Base-by-base conservation (phyloP, 1,140 invertebrate genomes). In the Harpegnathos saltator region DNA sequence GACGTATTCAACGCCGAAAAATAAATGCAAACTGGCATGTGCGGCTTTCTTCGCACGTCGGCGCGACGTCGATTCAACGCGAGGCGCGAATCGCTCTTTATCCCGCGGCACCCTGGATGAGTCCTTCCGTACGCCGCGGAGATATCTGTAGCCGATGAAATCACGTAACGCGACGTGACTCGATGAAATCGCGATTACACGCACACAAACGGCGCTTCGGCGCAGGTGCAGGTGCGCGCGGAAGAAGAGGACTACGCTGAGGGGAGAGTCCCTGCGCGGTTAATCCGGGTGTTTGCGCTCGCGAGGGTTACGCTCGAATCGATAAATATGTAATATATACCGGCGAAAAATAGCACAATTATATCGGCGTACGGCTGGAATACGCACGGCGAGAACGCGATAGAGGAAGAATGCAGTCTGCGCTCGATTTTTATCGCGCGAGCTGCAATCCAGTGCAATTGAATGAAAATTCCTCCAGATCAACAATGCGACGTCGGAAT, bases 171-270 rank as follows among this genome's bases (percentile, higher is more conserved):
- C 75, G 52, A 78, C 75, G 63, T 78, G 75, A 78, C 63, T 69
- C 63, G 75, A 78, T 69, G 63, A 78, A 78, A 69, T 78, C 52
- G 19, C 33, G 75, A 78, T 78, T 78, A 78, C 75, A 78, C 52
- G 12, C 33, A 29, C 17, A 24, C 59, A 29, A 1, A 5, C 29
- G 5, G 29, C 29, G 29, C 29, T 33, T 33, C 14, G 14, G 59
- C 26, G 61, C 61, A n/a, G n/a, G n/a, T n/a, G 61, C 61, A 33
- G 15, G 29, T 38, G 61, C 50, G 14, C 19, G 1, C 33, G 12
- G 12, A 33, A 29, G 50, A 58, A 9, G 5, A 12, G 19, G 74
- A 68, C 22, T 26, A 50, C 19, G 9, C 2, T n/a, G n/a, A n/a
- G n/a, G 33, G 38, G 15, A 38, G 65, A 68, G 3, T 44, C 58